Evolutionary conservation across 2,888 invertebrate species (phyloP).

Genomic region (Napeogenes sylphis): DNA sequence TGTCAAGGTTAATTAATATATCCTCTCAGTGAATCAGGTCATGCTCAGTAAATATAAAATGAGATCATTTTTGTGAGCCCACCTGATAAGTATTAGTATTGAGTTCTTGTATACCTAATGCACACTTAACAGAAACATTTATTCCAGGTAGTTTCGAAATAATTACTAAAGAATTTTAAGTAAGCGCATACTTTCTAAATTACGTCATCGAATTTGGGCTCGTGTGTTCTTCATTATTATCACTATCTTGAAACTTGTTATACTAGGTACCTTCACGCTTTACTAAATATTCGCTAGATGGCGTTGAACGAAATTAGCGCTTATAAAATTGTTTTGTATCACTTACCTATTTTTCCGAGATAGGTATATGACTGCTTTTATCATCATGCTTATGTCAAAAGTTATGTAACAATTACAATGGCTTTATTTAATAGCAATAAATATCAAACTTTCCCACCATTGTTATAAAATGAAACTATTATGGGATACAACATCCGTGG

Average conservation of each 20-base stretch:
- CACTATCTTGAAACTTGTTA: slow-evolving; percentile 16
- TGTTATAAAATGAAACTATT: slow-evolving; percentile 42
- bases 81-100: background rate
- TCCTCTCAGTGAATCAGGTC: slow-evolving; percentile 29
- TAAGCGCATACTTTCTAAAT: slow-evolving; percentile 68
- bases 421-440: background rate
- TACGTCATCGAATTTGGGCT: slow-evolving; percentile 65
- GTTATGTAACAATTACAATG: background rate
- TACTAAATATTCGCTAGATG: slow-evolving; percentile 41
- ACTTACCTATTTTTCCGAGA: too few species aligned
- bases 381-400: background rate
- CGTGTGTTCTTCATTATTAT: slow-evolving; percentile 23
- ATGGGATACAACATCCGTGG: slow-evolving; percentile 56
- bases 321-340: background rate
- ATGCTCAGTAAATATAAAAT: slow-evolving; percentile 15
- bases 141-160: slow-evolving; percentile 14
- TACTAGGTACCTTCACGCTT: slow-evolving; percentile 21
- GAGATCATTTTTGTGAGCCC: slow-evolving; percentile 15
- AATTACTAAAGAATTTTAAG: slow-evolving; percentile 58
- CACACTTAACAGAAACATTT: background rate
- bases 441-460: slow-evolving; percentile 38
- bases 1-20: slow-evolving; percentile 51
- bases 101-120: background rate
- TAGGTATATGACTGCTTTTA: too few species aligned
- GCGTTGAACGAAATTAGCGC: slow-evolving; percentile 33